Evolutionary conservation across 2,888 invertebrate species (phyloP).

Genomic region (Aphidoletes aphidimyza): DNA sequence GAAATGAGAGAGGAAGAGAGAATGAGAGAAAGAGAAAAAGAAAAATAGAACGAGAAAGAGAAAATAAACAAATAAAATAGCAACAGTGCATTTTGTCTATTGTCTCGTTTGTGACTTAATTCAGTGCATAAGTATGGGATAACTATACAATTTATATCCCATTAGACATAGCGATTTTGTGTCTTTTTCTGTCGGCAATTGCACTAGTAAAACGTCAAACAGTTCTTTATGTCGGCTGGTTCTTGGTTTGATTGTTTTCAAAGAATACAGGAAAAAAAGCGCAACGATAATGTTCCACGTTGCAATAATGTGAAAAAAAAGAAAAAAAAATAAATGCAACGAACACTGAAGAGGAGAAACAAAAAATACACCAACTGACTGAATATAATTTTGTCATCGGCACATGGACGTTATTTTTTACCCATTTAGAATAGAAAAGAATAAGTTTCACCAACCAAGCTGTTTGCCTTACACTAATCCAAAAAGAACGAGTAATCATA

Average conservation of each 20-base stretch:
- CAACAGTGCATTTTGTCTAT: conserved; percentile 46
- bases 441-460: conserved; percentile 14
- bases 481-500: conserved; percentile 33
- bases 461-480: conserved; percentile 37
- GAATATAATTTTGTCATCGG: conserved; percentile 37
- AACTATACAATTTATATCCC: conserved; percentile 46
- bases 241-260: background rate
- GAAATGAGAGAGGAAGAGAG: too few relatives aligned
- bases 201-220: background rate
- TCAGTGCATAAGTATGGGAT: conserved; percentile 8
- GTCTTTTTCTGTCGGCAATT: background rate
- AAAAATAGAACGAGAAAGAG: too few relatives aligned
- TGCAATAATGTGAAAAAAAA: background rate
- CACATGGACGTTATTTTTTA: conserved; percentile 34
- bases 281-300: background rate
- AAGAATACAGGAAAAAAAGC: background rate
- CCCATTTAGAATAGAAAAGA: conserved; percentile 18
- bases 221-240: background rate
- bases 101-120: conserved; percentile 33
- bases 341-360: background rate
- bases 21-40: too few relatives aligned
- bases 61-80: too few relatives aligned
- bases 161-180: conserved; percentile 5
- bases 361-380: background rate
- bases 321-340: background rate